Evolutionary conservation across 2,113 vertebrate genomes (phyloP).

Genomic region (Platycercus adscitus): DNA sequence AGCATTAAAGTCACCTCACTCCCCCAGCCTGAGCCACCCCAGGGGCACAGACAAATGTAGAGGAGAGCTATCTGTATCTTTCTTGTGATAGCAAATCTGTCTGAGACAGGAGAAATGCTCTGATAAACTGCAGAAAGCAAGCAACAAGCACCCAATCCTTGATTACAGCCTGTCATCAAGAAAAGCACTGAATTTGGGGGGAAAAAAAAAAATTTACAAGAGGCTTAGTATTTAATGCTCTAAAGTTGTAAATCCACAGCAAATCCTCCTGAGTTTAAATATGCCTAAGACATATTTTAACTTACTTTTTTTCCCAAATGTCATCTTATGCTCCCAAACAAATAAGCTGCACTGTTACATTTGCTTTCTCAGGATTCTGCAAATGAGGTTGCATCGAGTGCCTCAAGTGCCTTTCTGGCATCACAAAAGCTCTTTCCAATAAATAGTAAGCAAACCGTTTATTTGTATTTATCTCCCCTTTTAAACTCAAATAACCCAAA

Average conservation of each 20-base stretch:
- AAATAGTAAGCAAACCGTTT: not conserved
- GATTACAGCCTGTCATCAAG: not conserved
- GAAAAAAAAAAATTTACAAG: not conserved
- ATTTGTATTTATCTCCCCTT: not conserved
- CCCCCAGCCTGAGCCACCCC: not conserved
- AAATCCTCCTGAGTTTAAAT: conserved; percentile 41
- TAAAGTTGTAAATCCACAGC: conserved; percentile 52
- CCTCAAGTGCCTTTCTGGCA: not conserved
- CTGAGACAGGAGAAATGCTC: not conserved
- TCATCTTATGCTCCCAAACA: not conserved
- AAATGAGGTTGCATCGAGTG: not conserved
- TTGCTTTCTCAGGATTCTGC: not conserved
- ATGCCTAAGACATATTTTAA: conserved; percentile 7
- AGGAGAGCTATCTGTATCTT: not conserved
- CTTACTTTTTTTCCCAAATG: conserved; percentile 2
- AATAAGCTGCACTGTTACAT: not conserved
- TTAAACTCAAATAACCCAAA: not conserved
- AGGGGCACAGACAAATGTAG: accelerated
- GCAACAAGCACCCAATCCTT: not conserved
- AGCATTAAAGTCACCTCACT: not conserved
- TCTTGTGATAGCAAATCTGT: not conserved
- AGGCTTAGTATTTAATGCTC: conserved; percentile 25
- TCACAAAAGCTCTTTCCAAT: not conserved
- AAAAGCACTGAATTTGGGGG: not conserved
- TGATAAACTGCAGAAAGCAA: not conserved